Evolutionary conservation across 2,797 vertebrate genomes (phyloP), one percentile per base, ranked within the genome.

Genomic region (Tolypeutes matacus): DNA sequence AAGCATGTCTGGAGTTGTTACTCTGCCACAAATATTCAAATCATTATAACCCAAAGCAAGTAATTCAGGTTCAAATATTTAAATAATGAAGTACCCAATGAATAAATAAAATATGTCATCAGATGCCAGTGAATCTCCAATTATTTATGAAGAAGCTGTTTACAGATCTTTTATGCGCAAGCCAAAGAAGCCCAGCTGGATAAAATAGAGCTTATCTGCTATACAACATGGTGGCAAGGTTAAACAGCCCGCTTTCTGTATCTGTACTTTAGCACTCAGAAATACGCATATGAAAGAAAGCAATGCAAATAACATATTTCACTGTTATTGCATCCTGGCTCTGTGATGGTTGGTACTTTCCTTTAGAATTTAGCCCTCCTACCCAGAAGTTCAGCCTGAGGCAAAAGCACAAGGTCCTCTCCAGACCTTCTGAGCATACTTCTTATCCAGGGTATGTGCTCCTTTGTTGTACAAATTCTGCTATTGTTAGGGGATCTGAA

Each of bases 21-120:
- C 39, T 93, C 64, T 91, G 51, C 27, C 25, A 49, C n/a, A 91
- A 56, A 92, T 77, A 91, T 34, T 84, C 80, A 95, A 78, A 80
- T 20, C 85, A 29, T 70, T 89, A 77, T 76, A 69, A 3, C 13
- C 84, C 29, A 78, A 78, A 93, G 91, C 83, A 85, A 94, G 21
- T 51, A 84, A 97, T 72, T 76, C 67, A 31, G 42, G 80, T 8
- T 86, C 67, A 94, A 86, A 93, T 89, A 94, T 77, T 94, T 93
- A 90, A 95, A 93, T 94, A 92, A 90, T 60, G 60, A 82, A 86
- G 34, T 58, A 75, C 82, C 72, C 18, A 83, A 56, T 23, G 64
- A 72, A 89, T 84, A 72, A 94, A 89, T 87, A 81, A 87, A 87
- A 60, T 76, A 62, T 58, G 34, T 82, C 42, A 76, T 69, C 70